A percentile compares a stretch with the other conserved stretches of the same genome.
Evolutionary conservation across 2,888 invertebrate genomes (phyloP).

Genomic region (Pheosia tremula): DNA sequence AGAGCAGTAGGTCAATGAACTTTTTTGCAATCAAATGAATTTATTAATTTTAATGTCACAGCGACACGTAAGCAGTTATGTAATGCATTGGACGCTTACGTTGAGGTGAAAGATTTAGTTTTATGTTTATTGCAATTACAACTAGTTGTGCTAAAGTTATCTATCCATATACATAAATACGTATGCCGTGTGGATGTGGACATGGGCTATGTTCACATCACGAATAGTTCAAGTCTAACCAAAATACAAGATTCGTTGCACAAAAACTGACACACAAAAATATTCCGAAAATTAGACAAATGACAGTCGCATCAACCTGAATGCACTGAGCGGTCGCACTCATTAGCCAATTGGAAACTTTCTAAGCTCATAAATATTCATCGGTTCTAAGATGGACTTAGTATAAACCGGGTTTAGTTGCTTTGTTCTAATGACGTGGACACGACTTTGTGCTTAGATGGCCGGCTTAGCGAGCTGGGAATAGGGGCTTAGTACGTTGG

Average conservation of each 20-base stretch:
- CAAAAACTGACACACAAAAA: background rate
- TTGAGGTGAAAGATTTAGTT: background rate
- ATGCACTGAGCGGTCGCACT: slow-evolving; percentile 8
- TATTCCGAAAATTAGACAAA: background rate
- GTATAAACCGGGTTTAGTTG: background rate
- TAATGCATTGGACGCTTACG: background rate
- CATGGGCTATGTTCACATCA: no score
- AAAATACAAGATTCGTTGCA: background rate
- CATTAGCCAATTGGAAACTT: slow-evolving; percentile 24
- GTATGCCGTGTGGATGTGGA: no score
- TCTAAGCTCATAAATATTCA: slow-evolving; percentile 33
- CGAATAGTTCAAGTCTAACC: background rate
- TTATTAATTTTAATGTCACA: background rate
- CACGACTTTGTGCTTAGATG: slow-evolving; percentile 29
- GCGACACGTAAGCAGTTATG: no score
- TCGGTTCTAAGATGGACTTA: slow-evolving; percentile 1
- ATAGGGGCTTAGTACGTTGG: background rate
- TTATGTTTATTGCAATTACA: no score
- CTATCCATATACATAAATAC: background rate
- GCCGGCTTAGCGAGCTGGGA: slow-evolving; percentile 13
- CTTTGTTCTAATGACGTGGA: slow-evolving; percentile 8
- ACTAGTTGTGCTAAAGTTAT: no score
- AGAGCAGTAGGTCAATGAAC: slow-evolving; percentile 1
- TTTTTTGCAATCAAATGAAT: background rate
- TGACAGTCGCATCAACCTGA: background rate